Evolutionary conservation across 2,113 vertebrate species (phyloP).

Genomic region (Poeciliopsis prolifica): DNA sequence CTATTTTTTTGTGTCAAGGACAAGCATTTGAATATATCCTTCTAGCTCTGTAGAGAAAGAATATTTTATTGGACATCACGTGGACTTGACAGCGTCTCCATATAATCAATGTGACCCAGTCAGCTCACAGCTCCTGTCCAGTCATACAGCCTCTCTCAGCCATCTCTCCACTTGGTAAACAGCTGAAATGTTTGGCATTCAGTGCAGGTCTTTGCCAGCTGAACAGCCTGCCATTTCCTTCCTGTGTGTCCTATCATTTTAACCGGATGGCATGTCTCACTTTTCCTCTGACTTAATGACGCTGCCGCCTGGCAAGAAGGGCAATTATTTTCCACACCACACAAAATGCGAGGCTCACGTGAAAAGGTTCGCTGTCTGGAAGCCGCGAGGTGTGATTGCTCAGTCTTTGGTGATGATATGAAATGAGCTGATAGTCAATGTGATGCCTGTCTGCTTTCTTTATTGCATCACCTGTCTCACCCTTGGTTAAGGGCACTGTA

Average conservation of each 20-base stretch:
- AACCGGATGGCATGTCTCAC: conserved; percentile 48
- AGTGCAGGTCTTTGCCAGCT: conserved; percentile 2
- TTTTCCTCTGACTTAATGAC: conserved; percentile 59
- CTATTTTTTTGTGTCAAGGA: no score
- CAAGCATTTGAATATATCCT: no score
- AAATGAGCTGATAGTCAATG: conserved; percentile 56
- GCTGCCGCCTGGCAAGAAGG: conserved; percentile 47
- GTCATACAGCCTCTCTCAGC: conserved; percentile 20
- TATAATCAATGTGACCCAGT: conserved; percentile 9
- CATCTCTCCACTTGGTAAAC: conserved; percentile 40
- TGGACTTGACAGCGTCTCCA: conserved; percentile 6
- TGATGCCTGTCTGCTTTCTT: conserved; percentile 30
- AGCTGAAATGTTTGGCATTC: conserved; percentile 57
- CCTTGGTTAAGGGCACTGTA: conserved; percentile 15
- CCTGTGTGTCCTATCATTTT: conserved; percentile 37
- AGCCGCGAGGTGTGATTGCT: conserved; percentile 49
- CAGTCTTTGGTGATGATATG: conserved; percentile 35
- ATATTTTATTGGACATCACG: conserved; percentile 9
- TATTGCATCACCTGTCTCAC: conserved; percentile 22
- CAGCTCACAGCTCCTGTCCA: conserved; percentile 22
- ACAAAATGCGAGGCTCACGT: conserved; percentile 50
- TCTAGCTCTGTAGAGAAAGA: neutral
- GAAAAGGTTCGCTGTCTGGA: conserved; percentile 43
- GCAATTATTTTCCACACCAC: conserved; percentile 53
- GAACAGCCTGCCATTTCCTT: conserved; percentile 13